Conservation (phyloP, 2,113 vertebrate genomes). For the Melierax canorus region DNA sequence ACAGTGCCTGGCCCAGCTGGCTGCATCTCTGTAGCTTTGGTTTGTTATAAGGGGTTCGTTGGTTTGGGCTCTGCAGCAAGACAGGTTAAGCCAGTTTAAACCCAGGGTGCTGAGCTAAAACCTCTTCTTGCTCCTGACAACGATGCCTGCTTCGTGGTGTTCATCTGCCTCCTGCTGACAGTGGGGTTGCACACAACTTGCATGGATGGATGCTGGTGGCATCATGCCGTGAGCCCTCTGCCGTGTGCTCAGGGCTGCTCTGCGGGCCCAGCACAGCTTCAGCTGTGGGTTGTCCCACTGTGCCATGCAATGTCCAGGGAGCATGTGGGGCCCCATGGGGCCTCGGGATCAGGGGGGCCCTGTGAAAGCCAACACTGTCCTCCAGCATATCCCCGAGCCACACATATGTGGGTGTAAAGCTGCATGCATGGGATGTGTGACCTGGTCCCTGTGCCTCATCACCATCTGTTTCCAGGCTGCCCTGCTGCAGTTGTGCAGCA, state of each 20-base stretch:
- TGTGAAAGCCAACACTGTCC: fast-evolving
- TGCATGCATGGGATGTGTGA: fast-evolving
- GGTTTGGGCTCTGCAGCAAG: neutral
- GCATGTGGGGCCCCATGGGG: fast-evolving
- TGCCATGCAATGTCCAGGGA: neutral
- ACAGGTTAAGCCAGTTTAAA: neutral
- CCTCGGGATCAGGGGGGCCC: fast-evolving
- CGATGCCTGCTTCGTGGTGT: neutral
- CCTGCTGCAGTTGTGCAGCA: neutral
- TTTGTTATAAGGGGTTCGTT: neutral
- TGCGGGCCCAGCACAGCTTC: neutral
- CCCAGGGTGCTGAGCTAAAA: neutral
- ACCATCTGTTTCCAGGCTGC: neutral
- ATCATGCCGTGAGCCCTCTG: fast-evolving
- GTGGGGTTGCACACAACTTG: neutral
- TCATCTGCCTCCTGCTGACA: neutral
- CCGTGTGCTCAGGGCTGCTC: neutral
- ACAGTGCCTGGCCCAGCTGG: neutral
- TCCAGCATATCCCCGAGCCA: neutral
- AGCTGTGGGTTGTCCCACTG: neutral
- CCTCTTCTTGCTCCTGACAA: neutral
- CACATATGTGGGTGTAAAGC: fast-evolving
- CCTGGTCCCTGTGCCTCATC: neutral
- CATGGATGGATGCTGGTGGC: neutral
- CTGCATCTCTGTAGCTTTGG: neutral